phyloP scores from a whole-genome alignment of 2,797 vertebrate species.

The Sebastolobus altivelis region DNA sequence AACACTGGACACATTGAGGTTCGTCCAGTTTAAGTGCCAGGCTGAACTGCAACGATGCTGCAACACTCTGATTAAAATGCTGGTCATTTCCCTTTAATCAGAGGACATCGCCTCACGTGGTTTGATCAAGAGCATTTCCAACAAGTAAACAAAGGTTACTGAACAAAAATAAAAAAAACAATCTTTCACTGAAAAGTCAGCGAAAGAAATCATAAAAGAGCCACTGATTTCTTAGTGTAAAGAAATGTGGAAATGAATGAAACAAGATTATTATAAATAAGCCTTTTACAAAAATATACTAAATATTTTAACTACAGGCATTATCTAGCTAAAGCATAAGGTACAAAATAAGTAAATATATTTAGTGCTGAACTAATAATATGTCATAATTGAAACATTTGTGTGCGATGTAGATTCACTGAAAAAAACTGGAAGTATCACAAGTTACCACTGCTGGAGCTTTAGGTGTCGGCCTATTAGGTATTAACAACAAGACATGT shows the following conservation, averaged over 20 bases:
- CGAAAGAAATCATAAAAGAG: background rate
- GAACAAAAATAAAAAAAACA: slow-evolving; percentile 21
- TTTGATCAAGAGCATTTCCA: slow-evolving; percentile 48
- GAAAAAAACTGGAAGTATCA: background rate
- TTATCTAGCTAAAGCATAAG: slow-evolving; percentile 7
- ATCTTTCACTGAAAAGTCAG: slow-evolving; percentile 21
- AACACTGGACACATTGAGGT: slow-evolving; percentile 89
- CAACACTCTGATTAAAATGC: slow-evolving; percentile 73
- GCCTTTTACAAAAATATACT: slow-evolving; percentile 2
- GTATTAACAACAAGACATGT: slow-evolving; percentile 23
- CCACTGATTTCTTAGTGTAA: slow-evolving; percentile 2
- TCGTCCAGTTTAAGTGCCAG: slow-evolving; percentile 94
- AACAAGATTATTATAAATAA: background rate
- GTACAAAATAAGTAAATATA: slow-evolving; percentile 4
- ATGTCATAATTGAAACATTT: slow-evolving; percentile 1
- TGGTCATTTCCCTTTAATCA: slow-evolving; percentile 73
- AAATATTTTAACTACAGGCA: slow-evolving; percentile 10
- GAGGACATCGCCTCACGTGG: slow-evolving; percentile 33
- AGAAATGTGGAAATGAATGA: slow-evolving; percentile 7
- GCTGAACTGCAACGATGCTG: slow-evolving; percentile 88
- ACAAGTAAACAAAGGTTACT: slow-evolving; percentile 24
- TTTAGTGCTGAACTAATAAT: slow-evolving; percentile 31
- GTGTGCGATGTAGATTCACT: slow-evolving; percentile 16
- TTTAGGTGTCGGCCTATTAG: slow-evolving; percentile 7
- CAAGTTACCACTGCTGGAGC: background rate